These are phyloP conservation scores for Octopus bimaculoides DNA, from an alignment of 1,140 invertebrate genomes.

Conservation along the genomic window DNA sequence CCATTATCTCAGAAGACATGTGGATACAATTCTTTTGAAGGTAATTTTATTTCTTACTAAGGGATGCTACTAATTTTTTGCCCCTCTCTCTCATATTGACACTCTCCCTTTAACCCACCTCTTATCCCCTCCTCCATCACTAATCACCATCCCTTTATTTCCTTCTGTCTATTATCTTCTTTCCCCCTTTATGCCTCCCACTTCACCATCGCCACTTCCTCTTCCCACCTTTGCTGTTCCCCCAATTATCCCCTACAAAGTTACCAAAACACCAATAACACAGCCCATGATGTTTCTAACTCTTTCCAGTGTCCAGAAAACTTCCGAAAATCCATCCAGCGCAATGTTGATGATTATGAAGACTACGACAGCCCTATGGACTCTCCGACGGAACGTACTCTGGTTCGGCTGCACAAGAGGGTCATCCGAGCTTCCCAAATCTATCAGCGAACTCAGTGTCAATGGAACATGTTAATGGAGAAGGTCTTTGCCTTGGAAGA, in stretches of 20 bases:
- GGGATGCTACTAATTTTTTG: too few species aligned
- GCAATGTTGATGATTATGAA: constrained; percentile 52
- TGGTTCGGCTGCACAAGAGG: constrained; percentile 72
- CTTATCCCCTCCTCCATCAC: too few species aligned
- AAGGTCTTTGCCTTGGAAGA: constrained; percentile 78
- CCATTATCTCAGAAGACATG: constrained; percentile 58
- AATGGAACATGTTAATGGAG: constrained; percentile 85
- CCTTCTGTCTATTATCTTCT: too few species aligned
- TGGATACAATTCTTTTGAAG: constrained; percentile 86
- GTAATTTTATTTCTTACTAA: constrained; percentile 65
- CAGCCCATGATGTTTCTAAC: background rate
- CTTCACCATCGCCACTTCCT: background rate
- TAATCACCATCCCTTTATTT: too few species aligned
- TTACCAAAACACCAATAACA: too few species aligned
- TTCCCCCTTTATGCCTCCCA: background rate
- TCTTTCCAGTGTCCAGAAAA: constrained; percentile 54
- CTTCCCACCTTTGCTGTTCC: too few species aligned
- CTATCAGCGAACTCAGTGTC: constrained; percentile 74
- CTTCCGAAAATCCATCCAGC: constrained; percentile 36
- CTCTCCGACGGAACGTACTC: constrained; percentile 56
- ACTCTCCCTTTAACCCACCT: too few species aligned
- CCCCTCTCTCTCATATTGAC: too few species aligned
- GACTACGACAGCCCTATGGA: constrained; percentile 70
- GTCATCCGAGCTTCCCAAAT: constrained; percentile 58
- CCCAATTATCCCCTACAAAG: too few species aligned